These are phyloP conservation scores for Achatina immaculata DNA, from an alignment of 1,140 invertebrate species.

Conservation along the genomic window DNA sequence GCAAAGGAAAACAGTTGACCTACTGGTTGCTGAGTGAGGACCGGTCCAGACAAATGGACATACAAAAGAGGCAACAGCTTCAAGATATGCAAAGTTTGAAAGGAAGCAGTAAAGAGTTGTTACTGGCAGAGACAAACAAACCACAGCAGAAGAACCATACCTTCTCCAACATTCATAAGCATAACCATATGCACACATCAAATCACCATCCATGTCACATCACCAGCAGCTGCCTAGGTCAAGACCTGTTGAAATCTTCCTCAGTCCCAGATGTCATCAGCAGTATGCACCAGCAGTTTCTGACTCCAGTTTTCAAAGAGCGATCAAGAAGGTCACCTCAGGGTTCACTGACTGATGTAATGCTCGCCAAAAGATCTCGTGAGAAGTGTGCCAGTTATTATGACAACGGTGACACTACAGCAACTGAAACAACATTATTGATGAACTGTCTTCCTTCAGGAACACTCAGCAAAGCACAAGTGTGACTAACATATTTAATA, in stretches of 20 bases:
- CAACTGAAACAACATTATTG: slow-evolving; percentile 11
- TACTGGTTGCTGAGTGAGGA: slow-evolving; percentile 89
- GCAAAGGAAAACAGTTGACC: slow-evolving; percentile 76
- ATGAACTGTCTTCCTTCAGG: not conserved
- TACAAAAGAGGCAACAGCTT: slow-evolving; percentile 18
- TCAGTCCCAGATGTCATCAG: slow-evolving; percentile 25
- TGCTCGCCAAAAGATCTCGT: not conserved
- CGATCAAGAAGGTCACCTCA: not conserved
- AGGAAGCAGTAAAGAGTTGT: not conserved
- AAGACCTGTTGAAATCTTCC: slow-evolving; percentile 9
- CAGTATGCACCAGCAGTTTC: not conserved
- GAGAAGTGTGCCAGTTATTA: not conserved
- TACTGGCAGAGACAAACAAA: not conserved
- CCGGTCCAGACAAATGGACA: slow-evolving; percentile 39
- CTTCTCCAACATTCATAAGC: too few relatives aligned
- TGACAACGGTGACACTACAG: not conserved
- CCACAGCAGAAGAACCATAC: too few relatives aligned
- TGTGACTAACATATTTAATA: not conserved
- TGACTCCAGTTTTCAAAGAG: slow-evolving; percentile 3
- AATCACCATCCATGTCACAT: too few relatives aligned
- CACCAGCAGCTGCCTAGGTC: not conserved
- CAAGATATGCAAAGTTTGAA: not conserved
- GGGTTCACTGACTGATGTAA: not conserved
- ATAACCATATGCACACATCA: too few relatives aligned
- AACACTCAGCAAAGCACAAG: not conserved